phyloP scores from a whole-genome alignment of 2,113 vertebrate species.

The Proterorhinus semilunaris region DNA sequence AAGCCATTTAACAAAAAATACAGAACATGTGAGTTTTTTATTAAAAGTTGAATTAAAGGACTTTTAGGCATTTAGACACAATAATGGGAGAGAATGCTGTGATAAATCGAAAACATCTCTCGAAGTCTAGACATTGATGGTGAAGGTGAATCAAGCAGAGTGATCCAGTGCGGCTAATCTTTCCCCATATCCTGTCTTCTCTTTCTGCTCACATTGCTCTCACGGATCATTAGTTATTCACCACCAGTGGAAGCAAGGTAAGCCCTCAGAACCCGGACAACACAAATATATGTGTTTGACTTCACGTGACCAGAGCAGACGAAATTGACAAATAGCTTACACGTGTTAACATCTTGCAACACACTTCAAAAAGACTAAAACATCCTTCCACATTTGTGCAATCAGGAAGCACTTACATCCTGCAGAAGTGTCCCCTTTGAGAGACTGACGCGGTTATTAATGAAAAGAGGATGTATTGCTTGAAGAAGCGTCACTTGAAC shows the following conservation, averaged over 20 bases:
- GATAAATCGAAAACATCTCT: too few relatives aligned
- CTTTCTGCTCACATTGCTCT: conserved; percentile 21
- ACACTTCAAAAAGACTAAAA: conserved; percentile 39
- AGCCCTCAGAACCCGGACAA: conserved; percentile 28
- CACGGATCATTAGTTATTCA: conserved; percentile 63
- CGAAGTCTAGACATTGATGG: too few relatives aligned
- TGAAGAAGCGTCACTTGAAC: conserved; percentile 57
- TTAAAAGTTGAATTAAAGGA: too few relatives aligned
- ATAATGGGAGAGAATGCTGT: too few relatives aligned
- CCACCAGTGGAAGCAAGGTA: conserved; percentile 74
- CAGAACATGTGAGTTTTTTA: too few relatives aligned
- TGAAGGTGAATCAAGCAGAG: too few relatives aligned
- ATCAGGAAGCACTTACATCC: conserved; percentile 62
- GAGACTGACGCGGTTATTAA: conserved; percentile 50
- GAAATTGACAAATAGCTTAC: neutral
- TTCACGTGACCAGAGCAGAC: too few relatives aligned
- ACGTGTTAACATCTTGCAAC: conserved; percentile 32
- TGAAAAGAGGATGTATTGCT: conserved; percentile 68
- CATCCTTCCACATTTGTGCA: conserved; percentile 62
- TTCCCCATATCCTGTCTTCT: conserved; percentile 24
- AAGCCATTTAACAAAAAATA: too few relatives aligned
- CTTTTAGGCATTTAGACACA: too few relatives aligned
- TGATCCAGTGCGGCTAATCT: neutral
- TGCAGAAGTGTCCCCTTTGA: conserved; percentile 33
- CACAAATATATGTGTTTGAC: neutral